A percentile compares a stretch with the other conserved stretches of the same genome.
phyloP scores from a whole-genome alignment of 2,888 invertebrate genomes.

The Trissoscelio sp. region DNA sequence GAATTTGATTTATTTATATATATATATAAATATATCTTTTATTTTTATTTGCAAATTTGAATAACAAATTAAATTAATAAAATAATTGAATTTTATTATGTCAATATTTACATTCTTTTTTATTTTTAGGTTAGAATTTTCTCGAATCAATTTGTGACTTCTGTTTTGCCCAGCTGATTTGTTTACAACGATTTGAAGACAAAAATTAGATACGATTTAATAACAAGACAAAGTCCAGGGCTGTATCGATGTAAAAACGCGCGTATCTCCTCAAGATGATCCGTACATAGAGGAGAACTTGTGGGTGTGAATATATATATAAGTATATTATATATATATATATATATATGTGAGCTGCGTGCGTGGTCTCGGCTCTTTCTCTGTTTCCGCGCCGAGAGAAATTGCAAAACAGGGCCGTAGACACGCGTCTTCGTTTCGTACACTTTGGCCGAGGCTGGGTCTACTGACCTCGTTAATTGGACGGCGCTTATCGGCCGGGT shows the following conservation, averaged over 20 bases:
- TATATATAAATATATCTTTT: no score
- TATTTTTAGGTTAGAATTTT: no score
- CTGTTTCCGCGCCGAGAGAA: slow-evolving; percentile 41
- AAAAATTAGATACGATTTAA: slow-evolving; percentile 23
- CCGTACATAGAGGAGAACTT: not conserved
- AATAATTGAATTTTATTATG: no score
- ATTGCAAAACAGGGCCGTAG: slow-evolving; percentile 36
- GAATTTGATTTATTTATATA: no score
- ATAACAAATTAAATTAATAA: no score
- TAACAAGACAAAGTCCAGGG: slow-evolving; percentile 46
- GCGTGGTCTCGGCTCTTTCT: slow-evolving; percentile 1
- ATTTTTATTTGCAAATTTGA: no score
- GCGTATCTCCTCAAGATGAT: slow-evolving; percentile 1
- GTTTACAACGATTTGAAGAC: no score
- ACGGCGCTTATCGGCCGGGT: slow-evolving; percentile 8
- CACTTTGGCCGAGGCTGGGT: slow-evolving; percentile 1
- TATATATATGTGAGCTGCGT: no score
- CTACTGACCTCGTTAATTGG: slow-evolving; percentile 45
- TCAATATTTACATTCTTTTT: no score
- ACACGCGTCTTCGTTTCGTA: slow-evolving; percentile 9
- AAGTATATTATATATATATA: not conserved
- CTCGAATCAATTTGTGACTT: no score
- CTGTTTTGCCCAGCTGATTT: no score
- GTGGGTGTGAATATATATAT: not conserved
- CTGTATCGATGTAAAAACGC: slow-evolving; percentile 9